phyloP scores from a whole-genome alignment of 2,797 vertebrate species.

The Pristis pectinata region DNA sequence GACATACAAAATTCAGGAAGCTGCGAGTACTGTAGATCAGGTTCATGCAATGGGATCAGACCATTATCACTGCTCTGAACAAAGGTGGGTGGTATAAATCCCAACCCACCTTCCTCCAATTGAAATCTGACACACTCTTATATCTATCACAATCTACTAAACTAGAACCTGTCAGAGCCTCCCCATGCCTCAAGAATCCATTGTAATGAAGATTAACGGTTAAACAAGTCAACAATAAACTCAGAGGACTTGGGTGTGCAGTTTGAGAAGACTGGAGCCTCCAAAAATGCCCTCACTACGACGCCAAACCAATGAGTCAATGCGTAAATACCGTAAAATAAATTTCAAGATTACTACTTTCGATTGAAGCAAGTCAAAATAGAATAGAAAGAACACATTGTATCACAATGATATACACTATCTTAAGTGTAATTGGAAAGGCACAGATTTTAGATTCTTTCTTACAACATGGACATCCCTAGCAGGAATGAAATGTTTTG shows the following conservation, averaged over 20 bases:
- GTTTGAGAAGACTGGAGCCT: not conserved
- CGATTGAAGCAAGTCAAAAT: not conserved
- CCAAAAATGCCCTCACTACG: no score
- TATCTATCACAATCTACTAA: no score
- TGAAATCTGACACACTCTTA: not conserved
- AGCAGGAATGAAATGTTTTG: not conserved
- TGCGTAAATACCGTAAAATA: no score
- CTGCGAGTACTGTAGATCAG: not conserved
- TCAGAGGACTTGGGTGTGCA: not conserved
- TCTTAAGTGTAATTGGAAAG: not conserved
- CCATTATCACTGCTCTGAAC: no score
- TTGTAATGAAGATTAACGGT: not conserved
- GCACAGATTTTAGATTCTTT: not conserved
- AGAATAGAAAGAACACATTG: not conserved
- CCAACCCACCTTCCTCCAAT: not conserved
- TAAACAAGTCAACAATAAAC: not conserved
- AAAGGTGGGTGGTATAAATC: no score
- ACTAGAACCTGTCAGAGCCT: not conserved
- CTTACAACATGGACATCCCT: not conserved
- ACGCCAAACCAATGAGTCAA: no score
- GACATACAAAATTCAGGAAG: not conserved
- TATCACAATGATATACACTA: not conserved
- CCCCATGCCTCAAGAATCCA: not conserved
- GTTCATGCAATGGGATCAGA: not conserved
- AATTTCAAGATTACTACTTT: no score